phyloP scores from a whole-genome alignment of 2,888 invertebrate genomes.

The Xestobium rufovillosum region DNA sequence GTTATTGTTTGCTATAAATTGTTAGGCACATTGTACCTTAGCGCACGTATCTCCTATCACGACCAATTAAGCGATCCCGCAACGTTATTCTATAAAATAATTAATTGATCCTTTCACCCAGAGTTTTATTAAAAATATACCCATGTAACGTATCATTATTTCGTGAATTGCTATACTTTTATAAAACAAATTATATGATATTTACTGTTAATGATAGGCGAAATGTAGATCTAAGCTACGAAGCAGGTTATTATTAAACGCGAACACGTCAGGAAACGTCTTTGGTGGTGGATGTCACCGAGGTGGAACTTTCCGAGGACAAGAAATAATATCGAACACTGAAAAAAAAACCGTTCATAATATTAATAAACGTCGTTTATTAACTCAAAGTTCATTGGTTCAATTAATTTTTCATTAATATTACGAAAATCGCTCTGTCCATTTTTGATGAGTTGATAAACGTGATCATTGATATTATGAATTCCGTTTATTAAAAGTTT shows the following conservation, averaged over 20 bases:
- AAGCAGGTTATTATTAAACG: neutral
- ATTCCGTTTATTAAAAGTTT: no score
- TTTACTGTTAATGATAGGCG: neutral
- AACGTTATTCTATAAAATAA: constrained; percentile 40
- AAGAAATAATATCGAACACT: no score
- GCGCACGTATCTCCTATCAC: constrained; percentile 40
- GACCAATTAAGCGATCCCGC: constrained; percentile 41
- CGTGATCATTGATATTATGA: no score
- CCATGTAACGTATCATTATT: neutral
- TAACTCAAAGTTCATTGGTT: no score
- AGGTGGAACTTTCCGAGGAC: no score
- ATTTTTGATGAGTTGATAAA: no score
- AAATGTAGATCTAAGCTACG: no score
- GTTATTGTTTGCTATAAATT: constrained; percentile 42
- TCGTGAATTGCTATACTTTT: neutral
- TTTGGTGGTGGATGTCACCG: constrained; percentile 1
- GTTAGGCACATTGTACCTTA: constrained; percentile 38
- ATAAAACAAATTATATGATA: neutral
- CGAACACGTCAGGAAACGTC: neutral
- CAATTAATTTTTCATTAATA: no score
- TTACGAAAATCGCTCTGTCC: no score
- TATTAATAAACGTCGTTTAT: no score
- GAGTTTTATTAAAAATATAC: constrained; percentile 24
- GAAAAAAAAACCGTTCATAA: no score
- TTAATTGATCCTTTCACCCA: constrained; percentile 40